Evolutionary conservation across 2,888 invertebrate genomes (phyloP).

Genomic region (Pristionchus japonicus): DNA sequence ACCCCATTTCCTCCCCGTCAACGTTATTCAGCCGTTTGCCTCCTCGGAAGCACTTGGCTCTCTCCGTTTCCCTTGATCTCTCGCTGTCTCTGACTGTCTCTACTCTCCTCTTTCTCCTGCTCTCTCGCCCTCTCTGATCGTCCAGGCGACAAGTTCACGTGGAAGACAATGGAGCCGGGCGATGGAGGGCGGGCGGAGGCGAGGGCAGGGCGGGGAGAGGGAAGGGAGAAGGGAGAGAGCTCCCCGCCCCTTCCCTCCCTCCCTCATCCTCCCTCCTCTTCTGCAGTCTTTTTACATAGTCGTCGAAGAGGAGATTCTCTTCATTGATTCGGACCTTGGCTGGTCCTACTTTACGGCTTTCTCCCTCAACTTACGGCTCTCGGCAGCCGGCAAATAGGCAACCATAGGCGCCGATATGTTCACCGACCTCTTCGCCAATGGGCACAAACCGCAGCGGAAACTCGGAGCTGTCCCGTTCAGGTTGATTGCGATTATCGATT

Average conservation of each 20-base stretch:
- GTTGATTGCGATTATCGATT: not conserved
- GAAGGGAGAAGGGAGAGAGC: not conserved
- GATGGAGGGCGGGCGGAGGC: not conserved
- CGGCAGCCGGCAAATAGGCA: not conserved
- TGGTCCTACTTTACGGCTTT: not conserved
- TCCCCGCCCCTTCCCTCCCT: not conserved
- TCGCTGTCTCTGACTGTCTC: not conserved
- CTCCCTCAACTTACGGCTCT: not conserved
- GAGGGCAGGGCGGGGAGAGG: not conserved
- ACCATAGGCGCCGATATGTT: slow-evolving; percentile 35
- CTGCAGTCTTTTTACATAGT: slow-evolving; percentile 19
- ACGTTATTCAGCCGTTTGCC: not conserved
- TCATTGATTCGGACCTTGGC: not conserved
- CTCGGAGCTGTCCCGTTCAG: slow-evolving; percentile 12
- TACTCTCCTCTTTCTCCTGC: not conserved
- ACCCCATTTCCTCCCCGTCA: slow-evolving; percentile 9
- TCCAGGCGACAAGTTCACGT: not conserved
- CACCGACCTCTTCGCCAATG: slow-evolving; percentile 25
- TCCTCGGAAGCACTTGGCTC: not conserved
- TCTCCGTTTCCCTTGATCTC: not conserved
- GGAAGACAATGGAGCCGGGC: not conserved
- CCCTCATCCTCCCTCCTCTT: not conserved
- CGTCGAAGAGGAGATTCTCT: not conserved
- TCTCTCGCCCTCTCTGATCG: not conserved
- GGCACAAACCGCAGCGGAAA: slow-evolving; percentile 26